Conservation (phyloP, 2,113 vertebrate species). For the Caretta caretta region DNA sequence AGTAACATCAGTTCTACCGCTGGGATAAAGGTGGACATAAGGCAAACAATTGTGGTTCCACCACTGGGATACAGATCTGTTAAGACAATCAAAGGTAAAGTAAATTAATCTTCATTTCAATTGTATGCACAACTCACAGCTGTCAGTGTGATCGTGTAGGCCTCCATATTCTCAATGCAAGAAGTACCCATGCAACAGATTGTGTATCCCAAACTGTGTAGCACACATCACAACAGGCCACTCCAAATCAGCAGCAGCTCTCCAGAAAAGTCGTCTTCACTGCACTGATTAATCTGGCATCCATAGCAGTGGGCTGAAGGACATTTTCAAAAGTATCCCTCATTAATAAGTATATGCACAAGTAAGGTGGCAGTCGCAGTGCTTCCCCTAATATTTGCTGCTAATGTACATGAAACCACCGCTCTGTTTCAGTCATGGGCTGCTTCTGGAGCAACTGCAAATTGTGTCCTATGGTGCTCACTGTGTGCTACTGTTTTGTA, state of each 20-base stretch:
- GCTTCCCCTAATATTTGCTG: neutral
- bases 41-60: neutral
- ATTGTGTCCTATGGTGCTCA: neutral
- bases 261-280: neutral
- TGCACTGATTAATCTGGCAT: neutral
- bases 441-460: neutral
- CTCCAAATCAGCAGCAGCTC: neutral
- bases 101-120: accelerated
- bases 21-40: neutral
- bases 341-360: neutral
- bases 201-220: neutral
- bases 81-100: neutral
- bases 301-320: neutral
- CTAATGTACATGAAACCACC: neutral
- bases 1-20: neutral
- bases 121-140: accelerated
- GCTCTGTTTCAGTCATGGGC: neutral
- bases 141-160: neutral
- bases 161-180: accelerated
- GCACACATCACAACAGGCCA: neutral
- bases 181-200: neutral
- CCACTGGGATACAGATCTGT: neutral
- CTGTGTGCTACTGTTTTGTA: neutral
- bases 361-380: neutral
- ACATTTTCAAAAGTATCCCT: neutral